These are phyloP conservation scores for Charina bottae DNA, from an alignment of 2,113 vertebrate genomes.

Conservation along the genomic window DNA sequence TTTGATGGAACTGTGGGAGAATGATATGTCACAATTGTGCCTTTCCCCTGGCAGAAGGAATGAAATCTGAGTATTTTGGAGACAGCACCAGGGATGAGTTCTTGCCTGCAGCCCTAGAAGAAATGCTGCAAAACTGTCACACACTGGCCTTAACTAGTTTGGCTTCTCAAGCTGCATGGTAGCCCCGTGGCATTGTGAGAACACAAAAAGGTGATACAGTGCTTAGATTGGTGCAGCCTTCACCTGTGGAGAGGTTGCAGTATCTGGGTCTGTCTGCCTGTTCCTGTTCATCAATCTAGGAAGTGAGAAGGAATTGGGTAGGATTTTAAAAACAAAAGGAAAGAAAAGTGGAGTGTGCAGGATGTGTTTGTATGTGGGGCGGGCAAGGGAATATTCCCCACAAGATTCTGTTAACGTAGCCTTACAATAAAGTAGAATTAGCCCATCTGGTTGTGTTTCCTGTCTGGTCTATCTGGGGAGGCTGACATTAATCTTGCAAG, in stretches of 20 bases:
- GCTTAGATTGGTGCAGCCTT: neutral
- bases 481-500: too few species aligned
- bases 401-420: neutral
- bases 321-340: neutral
- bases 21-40: neutral
- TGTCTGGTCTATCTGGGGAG: too few species aligned
- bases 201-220: neutral
- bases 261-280: neutral
- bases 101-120: neutral
- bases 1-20: neutral
- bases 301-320: neutral
- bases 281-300: neutral
- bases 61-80: neutral
- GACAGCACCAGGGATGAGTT: neutral
- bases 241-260: neutral
- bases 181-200: neutral
- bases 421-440: too few species aligned
- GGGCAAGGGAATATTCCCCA: neutral
- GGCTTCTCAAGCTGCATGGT: neutral
- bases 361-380: neutral
- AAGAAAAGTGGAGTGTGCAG: neutral
- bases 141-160: neutral
- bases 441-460: too few species aligned
- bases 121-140: neutral
- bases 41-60: neutral